These are phyloP conservation scores for Drosophila aff. DNA, from an alignment of 1,140 invertebrate species.

Conservation along the genomic window DNA sequence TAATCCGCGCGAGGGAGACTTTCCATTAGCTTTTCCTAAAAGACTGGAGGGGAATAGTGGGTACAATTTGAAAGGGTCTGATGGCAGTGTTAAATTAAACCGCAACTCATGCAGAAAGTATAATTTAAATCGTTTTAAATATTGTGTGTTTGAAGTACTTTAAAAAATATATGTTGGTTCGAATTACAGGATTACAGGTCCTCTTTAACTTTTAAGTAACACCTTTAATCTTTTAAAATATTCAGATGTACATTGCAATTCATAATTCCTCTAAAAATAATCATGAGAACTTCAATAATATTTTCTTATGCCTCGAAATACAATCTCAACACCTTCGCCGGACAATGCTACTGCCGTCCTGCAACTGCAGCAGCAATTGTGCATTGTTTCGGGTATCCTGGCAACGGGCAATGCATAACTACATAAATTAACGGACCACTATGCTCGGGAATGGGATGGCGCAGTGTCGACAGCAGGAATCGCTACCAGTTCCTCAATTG, in stretches of 20 bases:
- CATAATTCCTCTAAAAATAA: neutral
- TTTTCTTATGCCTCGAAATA: neutral
- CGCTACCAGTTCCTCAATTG: constrained; percentile 78
- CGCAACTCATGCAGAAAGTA: neutral
- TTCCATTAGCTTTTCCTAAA: constrained; percentile 21
- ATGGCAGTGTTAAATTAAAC: neutral
- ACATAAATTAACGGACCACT: constrained; percentile 74
- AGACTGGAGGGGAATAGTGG: neutral
- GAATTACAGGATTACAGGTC: no score
- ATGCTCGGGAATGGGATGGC: constrained; percentile 27
- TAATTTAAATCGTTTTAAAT: neutral
- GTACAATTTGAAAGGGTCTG: neutral
- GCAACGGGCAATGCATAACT: constrained; percentile 59
- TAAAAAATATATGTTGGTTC: neutral
- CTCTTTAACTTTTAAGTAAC: no score
- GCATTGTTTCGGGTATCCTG: constrained; percentile 60
- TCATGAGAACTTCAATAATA: neutral
- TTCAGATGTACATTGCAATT: neutral
- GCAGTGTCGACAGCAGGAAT: constrained; percentile 80
- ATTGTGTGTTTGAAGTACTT: no score
- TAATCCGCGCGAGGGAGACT: constrained; percentile 22
- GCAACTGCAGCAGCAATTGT: constrained; percentile 36
- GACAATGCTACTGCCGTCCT: constrained; percentile 18
- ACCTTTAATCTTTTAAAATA: neutral
- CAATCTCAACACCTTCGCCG: constrained; percentile 62